phyloP scores from a whole-genome alignment of 1,140 invertebrate species.

The Aleiodes sp. region DNA sequence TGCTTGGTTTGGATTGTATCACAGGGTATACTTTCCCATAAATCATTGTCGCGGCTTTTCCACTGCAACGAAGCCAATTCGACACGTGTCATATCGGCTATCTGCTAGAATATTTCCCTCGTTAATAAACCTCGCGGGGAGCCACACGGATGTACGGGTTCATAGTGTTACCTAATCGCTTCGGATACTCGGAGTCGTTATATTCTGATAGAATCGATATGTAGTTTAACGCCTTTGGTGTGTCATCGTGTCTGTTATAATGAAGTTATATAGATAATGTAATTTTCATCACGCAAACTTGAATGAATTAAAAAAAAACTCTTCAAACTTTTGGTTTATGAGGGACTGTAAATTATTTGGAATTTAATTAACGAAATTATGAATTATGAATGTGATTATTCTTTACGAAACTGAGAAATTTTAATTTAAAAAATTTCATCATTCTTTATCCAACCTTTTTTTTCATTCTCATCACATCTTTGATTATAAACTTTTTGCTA shows the following conservation, averaged over 20 bases:
- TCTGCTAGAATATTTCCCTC: conserved; percentile 10
- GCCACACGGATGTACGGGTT: background rate
- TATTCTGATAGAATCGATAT: background rate
- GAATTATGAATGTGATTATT: too few species aligned
- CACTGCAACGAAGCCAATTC: conserved; percentile 8
- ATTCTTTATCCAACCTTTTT: too few species aligned
- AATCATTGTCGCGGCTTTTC: conserved; percentile 5
- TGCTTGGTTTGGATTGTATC: background rate
- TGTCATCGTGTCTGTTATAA: background rate
- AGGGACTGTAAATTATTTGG: too few species aligned
- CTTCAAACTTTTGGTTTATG: too few species aligned
- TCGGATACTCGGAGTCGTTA: background rate
- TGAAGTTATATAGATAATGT: too few species aligned
- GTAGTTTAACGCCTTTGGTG: background rate
- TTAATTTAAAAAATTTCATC: too few species aligned
- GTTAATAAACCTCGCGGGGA: conserved; percentile 9
- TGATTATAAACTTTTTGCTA: too few species aligned
- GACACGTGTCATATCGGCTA: conserved; percentile 13
- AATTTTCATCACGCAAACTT: too few species aligned
- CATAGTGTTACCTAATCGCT: conserved; percentile 7
- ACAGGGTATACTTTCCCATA: background rate
- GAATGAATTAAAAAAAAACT: too few species aligned
- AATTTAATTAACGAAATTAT: too few species aligned
- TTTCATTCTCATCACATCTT: too few species aligned
- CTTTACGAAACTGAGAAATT: too few species aligned